Base-by-base conservation (phyloP, 2,797 vertebrate genomes). In the Centropyge bicolor region DNA sequence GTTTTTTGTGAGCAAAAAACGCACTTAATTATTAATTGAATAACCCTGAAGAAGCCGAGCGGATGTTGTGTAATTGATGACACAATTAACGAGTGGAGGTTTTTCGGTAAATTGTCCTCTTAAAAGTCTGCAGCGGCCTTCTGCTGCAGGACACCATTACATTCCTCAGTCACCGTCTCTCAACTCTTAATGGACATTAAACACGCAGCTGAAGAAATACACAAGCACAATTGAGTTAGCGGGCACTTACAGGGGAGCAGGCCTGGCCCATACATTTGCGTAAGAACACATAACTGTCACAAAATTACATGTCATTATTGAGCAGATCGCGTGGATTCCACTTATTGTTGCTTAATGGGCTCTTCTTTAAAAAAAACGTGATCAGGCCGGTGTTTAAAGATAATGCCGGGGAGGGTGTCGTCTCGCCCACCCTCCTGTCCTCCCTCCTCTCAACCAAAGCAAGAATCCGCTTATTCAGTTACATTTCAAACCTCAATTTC, bases 261-360 rank as follows among this genome's bases (percentile, higher is more conserved):
- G 82, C 70, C 27, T 54, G 81, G 76, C 86, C 88, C 86, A 94
- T 95, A 93, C 91, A 93, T 96, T 95, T 94, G 92, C 80, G 88
- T 94, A 95, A 95, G 89, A 92, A 95, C 93, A 93, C 91, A 93
- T 90, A 95, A 95, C 88, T 93, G 92, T 94, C 93, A 93, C 91
- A 88, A 92, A 93, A 95, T 94, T 85, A 92, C 92, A 89, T 76
- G 87, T 92, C 92, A 89, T 95, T 95, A 94, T 87, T 87, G 90
- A 87, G 72, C 84, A 84, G 80, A 89, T 92, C 55, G 67, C 93
- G 94, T 92, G 87, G 91, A 94, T 92, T 86, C 82, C 88, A 84
- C 87, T 93, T 89, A 89, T 90, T 93, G 82, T 72, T 81, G 88
- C 85, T 88, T 94, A 93, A 94, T 93, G 93, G 91, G 72, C 70